Evolutionary conservation across 2,113 vertebrate species (phyloP).

Genomic region (Myotis lucifugus): DNA sequence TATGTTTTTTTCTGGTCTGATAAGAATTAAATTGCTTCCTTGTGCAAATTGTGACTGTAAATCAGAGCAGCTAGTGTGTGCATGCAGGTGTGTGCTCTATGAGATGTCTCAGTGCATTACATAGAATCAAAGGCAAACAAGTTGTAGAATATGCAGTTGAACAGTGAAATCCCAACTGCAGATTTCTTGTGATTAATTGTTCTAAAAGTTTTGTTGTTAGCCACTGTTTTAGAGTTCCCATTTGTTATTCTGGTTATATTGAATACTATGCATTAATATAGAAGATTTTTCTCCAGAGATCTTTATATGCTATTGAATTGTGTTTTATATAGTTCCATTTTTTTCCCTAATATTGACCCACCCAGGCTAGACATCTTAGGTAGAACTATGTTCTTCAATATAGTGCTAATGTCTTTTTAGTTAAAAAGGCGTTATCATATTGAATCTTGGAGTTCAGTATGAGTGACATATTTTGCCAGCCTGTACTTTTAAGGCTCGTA

Average conservation of each 20-base stretch:
- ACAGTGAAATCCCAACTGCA: background rate
- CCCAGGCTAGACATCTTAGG: background rate
- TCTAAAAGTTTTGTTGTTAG: conserved; percentile 17
- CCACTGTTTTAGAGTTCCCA: background rate
- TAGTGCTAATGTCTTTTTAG: background rate
- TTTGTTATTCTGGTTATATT: background rate
- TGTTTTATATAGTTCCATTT: background rate
- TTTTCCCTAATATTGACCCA: background rate
- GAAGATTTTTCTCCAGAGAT: background rate
- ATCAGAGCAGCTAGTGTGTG: background rate
- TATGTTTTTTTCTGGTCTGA: background rate
- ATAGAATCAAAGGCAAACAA: conserved; percentile 1
- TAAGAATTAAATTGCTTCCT: background rate
- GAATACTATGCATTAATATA: background rate
- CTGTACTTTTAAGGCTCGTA: background rate
- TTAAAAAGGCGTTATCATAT: background rate
- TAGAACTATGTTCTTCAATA: background rate
- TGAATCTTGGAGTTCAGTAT: background rate
- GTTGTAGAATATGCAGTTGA: background rate
- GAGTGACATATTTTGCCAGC: background rate
- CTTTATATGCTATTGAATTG: background rate
- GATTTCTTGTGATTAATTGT: conserved; percentile 8
- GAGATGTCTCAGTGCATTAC: background rate
- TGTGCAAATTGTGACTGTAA: background rate
- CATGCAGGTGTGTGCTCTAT: background rate